Evolutionary conservation across 2,797 vertebrate genomes (phyloP).

Genomic region (Intellagama lesueurii): DNA sequence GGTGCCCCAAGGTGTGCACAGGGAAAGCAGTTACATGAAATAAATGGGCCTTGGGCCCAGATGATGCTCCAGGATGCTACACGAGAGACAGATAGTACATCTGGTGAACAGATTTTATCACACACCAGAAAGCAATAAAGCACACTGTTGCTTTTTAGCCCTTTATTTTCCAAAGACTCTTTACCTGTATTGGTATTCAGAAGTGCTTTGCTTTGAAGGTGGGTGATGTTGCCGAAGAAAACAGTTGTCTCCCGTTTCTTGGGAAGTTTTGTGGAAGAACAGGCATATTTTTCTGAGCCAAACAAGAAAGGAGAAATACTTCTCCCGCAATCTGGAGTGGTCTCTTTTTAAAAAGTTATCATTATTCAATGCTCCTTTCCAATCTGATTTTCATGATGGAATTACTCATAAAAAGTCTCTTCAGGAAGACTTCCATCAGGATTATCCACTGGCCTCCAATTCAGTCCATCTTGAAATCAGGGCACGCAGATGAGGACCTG

Average conservation of each 20-base stretch:
- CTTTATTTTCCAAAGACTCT: slow-evolving; percentile 80
- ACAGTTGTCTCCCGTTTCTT: slow-evolving; percentile 66
- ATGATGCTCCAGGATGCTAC: slow-evolving; percentile 88
- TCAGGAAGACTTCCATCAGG: no score
- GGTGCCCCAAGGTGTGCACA: slow-evolving; percentile 95
- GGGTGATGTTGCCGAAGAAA: slow-evolving; percentile 58
- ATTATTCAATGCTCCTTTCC: slow-evolving; percentile 18
- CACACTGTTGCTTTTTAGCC: slow-evolving; percentile 76
- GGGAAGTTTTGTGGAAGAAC: slow-evolving; percentile 66
- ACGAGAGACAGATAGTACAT: slow-evolving; percentile 88
- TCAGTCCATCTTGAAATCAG: no score
- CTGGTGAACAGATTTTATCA: slow-evolving; percentile 88
- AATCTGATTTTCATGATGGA: slow-evolving; percentile 67
- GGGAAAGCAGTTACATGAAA: slow-evolving; percentile 98
- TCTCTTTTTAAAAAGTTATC: no score
- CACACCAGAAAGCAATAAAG: slow-evolving; percentile 85
- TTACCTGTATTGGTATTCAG: slow-evolving; percentile 84
- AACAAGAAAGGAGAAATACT: not conserved
- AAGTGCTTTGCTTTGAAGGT: slow-evolving; percentile 80
- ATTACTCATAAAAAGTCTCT: slow-evolving; percentile 63
- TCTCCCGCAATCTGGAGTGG: not conserved
- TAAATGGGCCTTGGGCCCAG: slow-evolving; percentile 94
- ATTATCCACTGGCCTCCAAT: no score
- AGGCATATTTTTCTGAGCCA: slow-evolving; percentile 64
- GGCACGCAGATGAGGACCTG: no score